Evolutionary conservation across 1,140 invertebrate genomes (phyloP).

Genomic region (Zaprionus vittiger): DNA sequence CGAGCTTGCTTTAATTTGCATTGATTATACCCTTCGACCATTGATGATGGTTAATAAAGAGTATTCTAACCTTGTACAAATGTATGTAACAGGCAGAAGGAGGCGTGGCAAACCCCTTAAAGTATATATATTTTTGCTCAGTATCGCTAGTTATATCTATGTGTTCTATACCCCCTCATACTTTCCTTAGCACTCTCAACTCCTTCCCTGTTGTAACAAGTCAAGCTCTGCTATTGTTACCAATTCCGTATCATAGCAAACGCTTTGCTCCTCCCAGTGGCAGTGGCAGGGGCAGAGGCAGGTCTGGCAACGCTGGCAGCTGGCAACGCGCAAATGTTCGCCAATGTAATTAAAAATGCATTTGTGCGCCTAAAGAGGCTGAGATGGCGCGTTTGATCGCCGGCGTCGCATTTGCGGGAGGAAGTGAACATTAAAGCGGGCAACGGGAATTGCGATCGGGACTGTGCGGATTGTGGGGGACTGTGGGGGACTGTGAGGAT

Average conservation of each 20-base stretch:
- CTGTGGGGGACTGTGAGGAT: too few species aligned
- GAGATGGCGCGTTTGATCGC: conserved; percentile 50
- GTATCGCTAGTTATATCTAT: too few species aligned
- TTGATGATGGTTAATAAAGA: too few species aligned
- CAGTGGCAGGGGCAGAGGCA: not conserved
- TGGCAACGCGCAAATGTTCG: conserved; percentile 66
- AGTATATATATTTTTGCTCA: too few species aligned
- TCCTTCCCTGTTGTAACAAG: not conserved
- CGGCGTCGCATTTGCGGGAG: conserved; percentile 17
- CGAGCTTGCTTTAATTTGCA: too few species aligned
- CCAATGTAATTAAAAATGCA: conserved; percentile 81
- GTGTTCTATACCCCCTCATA: not conserved
- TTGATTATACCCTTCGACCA: too few species aligned
- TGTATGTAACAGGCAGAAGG: too few species aligned
- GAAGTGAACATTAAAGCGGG: conserved; percentile 40
- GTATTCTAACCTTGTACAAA: too few species aligned
- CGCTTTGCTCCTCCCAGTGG: not conserved
- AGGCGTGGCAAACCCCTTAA: too few species aligned
- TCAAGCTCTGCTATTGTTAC: conserved; percentile 4
- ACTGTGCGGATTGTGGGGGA: not conserved
- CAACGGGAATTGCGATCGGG: conserved; percentile 26
- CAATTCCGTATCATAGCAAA: not conserved
- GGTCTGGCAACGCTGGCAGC: not conserved
- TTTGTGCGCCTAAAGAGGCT: conserved; percentile 66
- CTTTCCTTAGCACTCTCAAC: not conserved